A percentile compares a stretch with the other conserved stretches of the same genome.
Conservation (phyloP, 1,140 invertebrate genomes). For the Caenorhabditis brenneri region DNA sequence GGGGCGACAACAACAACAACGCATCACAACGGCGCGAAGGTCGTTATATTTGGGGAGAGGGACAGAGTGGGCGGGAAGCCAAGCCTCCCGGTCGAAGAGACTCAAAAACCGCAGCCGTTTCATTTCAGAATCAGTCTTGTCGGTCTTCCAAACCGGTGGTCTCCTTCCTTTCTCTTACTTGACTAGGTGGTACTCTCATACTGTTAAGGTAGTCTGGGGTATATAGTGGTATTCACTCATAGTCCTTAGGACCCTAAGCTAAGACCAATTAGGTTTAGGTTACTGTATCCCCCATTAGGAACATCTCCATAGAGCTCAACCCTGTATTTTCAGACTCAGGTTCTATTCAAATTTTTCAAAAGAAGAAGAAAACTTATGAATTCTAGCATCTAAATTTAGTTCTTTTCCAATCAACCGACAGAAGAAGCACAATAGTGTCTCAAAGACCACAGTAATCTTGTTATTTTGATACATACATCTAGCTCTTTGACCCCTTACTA, state of each 20-base stretch:
- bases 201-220: too few relatives aligned
- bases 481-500: not conserved
- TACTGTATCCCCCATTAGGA: too few relatives aligned
- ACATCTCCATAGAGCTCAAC: too few relatives aligned
- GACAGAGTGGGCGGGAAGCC: conserved; percentile 25
- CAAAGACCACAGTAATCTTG: not conserved
- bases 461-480: not conserved
- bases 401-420: not conserved
- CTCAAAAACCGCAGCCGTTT: conserved; percentile 32
- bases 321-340: not conserved
- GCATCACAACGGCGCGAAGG: conserved; percentile 14
- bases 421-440: not conserved
- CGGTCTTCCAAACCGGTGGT: conserved; percentile 5
- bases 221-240: too few relatives aligned
- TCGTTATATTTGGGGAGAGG: conserved; percentile 23
- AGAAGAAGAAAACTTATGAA: too few relatives aligned
- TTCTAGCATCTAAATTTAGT: too few relatives aligned
- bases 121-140: conserved; percentile 29
- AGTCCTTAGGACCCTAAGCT: too few relatives aligned
- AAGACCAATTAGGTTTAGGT: too few relatives aligned
- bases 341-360: too few relatives aligned
- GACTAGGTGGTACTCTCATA: not conserved
- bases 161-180: not conserved
- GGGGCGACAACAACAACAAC: conserved; percentile 18
- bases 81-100: conserved; percentile 10